phyloP scores from a whole-genome alignment of 2,113 vertebrate genomes.

The Ranitomeya imitator region DNA sequence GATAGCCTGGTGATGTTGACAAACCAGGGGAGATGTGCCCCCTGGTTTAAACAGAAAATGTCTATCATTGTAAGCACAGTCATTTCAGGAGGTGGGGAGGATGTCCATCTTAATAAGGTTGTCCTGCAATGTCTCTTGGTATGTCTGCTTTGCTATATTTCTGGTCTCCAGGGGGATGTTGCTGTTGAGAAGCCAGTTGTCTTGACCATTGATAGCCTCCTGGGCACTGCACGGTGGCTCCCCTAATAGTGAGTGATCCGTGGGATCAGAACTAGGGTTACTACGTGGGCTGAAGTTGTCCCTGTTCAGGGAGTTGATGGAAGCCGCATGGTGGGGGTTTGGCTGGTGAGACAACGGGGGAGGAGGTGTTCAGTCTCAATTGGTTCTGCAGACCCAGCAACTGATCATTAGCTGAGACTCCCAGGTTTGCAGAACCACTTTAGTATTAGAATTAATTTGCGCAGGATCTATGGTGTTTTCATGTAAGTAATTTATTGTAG shows the following conservation, averaged over 20 bases:
- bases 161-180: conserved; percentile 98
- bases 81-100: too few relatives aligned
- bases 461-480: too few relatives aligned
- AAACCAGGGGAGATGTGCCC: conserved; percentile 96
- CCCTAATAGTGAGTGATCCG: conserved; percentile 88
- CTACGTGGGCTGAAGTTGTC: conserved; percentile 93
- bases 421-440: too few relatives aligned
- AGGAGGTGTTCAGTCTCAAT: conserved; percentile 88
- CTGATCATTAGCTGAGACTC: conserved; percentile 68
- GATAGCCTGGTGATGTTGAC: conserved; percentile 93
- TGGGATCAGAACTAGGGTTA: conserved; percentile 93
- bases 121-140: too few relatives aligned
- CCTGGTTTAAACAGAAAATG: conserved; percentile 99
- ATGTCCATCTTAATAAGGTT: too few relatives aligned
- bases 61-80: conserved; percentile 66
- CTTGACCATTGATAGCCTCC: conserved; percentile 85
- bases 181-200: conserved; percentile 99
- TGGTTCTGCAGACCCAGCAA: conserved; percentile 87
- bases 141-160: too few relatives aligned
- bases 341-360: conserved; percentile 89
- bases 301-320: conserved; percentile 90
- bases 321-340: conserved; percentile 89
- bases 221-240: conserved; percentile 82
- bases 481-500: too few relatives aligned
- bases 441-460: too few relatives aligned